These are phyloP conservation scores for Cheilosia variabilis DNA, from an alignment of 2,888 invertebrate species.

Conservation along the genomic window DNA sequence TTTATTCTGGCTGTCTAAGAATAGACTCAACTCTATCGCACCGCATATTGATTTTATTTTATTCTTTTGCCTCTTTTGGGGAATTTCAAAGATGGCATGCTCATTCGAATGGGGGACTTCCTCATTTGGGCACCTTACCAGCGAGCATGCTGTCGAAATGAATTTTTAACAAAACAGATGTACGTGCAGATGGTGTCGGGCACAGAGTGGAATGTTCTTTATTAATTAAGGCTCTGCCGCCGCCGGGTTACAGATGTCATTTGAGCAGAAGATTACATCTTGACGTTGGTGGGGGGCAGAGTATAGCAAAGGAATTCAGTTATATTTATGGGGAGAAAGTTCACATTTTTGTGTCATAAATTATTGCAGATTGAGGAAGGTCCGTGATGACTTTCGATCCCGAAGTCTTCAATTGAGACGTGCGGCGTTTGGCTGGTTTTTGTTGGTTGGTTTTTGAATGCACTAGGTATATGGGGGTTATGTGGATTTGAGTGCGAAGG, in stretches of 20 bases:
- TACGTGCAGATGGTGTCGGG: conserved; percentile 43
- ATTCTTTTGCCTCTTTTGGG: conserved; percentile 19
- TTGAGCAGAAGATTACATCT: conserved; percentile 27
- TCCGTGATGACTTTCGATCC: conserved; percentile 30
- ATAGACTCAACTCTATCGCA: conserved; percentile 46
- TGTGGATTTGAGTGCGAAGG: too few relatives aligned
- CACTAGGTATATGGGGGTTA: too few relatives aligned
- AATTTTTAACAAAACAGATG: conserved; percentile 58
- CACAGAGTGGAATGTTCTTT: conserved; percentile 35
- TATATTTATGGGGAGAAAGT: conserved; percentile 12
- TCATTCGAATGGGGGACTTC: conserved; percentile 36
- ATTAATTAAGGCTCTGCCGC: conserved; percentile 36
- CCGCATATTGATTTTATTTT: conserved; percentile 9
- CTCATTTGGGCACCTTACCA: conserved; percentile 10
- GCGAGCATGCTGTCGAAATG: conserved; percentile 23
- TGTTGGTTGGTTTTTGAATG: too few relatives aligned
- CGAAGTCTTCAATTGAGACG: not conserved
- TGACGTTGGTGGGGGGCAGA: conserved; percentile 14
- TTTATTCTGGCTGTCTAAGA: conserved; percentile 46
- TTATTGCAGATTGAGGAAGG: conserved; percentile 54
- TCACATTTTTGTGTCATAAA: conserved; percentile 42
- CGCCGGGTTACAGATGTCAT: conserved; percentile 49
- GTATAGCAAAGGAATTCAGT: conserved; percentile 27
- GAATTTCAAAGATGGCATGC: conserved; percentile 46
- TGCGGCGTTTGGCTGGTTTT: too few relatives aligned